Percentiles rank a stretch among this genome's conserved stretches.
Evolutionary conservation across 1,140 invertebrate species (phyloP).

Genomic region (Dysdera silvatica): DNA sequence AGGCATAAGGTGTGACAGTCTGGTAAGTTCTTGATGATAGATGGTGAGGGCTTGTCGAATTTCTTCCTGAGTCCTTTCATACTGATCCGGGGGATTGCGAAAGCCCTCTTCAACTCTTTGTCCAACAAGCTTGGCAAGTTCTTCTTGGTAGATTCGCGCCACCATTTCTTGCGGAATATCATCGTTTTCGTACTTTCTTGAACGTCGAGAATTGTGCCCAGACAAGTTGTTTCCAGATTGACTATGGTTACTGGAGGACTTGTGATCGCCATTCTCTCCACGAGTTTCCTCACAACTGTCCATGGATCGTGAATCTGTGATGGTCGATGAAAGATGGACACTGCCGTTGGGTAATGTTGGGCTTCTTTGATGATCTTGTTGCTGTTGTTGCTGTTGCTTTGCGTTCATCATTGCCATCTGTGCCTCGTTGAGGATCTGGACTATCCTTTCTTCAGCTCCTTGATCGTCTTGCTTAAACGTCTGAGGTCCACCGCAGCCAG

Average conservation of each 20-base stretch:
- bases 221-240: not conserved
- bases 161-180: constrained; percentile 96
- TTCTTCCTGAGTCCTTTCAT: constrained; percentile 71
- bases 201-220: constrained; percentile 15
- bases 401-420: constrained; percentile 46
- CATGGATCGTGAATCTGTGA: constrained; percentile 6
- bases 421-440: constrained; percentile 86
- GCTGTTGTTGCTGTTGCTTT: constrained; percentile 17
- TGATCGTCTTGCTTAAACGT: constrained; percentile 58
- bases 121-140: constrained; percentile 84
- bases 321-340: too few relatives aligned
- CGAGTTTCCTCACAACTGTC: constrained; percentile 10
- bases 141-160: constrained; percentile 91
- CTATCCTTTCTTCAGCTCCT: constrained; percentile 85
- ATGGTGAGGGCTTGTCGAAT: constrained; percentile 80
- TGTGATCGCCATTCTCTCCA: not conserved
- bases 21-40: constrained; percentile 83
- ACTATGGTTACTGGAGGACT: constrained; percentile 5
- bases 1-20: constrained; percentile 51
- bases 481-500: constrained; percentile 53
- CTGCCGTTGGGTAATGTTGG: constrained; percentile 8
- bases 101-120: constrained; percentile 37
- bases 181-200: constrained; percentile 60
- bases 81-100: constrained; percentile 33
- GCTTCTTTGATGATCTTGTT: too few relatives aligned